Evolutionary conservation across 2,113 vertebrate species (phyloP).

Genomic region (Athene noctua): DNA sequence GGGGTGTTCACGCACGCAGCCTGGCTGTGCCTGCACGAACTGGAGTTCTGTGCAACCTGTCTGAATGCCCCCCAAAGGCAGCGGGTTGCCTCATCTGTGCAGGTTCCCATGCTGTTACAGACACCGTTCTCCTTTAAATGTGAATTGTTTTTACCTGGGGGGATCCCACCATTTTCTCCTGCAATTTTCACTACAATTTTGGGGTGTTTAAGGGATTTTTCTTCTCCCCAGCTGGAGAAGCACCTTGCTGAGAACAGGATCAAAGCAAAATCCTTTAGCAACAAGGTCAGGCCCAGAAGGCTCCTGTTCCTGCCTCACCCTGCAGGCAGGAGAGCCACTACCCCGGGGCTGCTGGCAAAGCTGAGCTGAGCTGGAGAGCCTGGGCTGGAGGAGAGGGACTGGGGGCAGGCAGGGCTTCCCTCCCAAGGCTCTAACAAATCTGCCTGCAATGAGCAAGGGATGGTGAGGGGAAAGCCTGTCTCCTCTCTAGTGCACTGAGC

Average conservation of each 20-base stretch:
- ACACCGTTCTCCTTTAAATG: background rate
- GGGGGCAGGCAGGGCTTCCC: background rate
- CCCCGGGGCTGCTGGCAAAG: background rate
- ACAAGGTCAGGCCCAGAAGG: background rate
- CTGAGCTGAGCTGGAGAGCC: background rate
- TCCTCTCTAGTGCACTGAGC: background rate
- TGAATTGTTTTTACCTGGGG: background rate
- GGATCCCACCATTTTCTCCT: background rate
- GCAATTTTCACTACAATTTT: background rate
- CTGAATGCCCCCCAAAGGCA: background rate
- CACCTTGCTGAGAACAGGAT: background rate
- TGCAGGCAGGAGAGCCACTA: background rate
- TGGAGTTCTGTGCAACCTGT: background rate
- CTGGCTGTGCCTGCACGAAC: background rate
- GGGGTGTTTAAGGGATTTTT: background rate
- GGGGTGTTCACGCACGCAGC: background rate
- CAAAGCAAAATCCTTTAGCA: constrained; percentile 21
- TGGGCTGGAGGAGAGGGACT: background rate
- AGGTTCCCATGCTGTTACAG: background rate
- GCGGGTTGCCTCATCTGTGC: background rate
- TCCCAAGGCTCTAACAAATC: background rate
- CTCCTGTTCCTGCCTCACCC: background rate
- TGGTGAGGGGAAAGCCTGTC: background rate
- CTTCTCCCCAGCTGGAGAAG: background rate
- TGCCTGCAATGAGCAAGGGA: background rate